Conservation (phyloP, 2,113 vertebrate genomes). For the Anarhynchus alexandrinus region DNA sequence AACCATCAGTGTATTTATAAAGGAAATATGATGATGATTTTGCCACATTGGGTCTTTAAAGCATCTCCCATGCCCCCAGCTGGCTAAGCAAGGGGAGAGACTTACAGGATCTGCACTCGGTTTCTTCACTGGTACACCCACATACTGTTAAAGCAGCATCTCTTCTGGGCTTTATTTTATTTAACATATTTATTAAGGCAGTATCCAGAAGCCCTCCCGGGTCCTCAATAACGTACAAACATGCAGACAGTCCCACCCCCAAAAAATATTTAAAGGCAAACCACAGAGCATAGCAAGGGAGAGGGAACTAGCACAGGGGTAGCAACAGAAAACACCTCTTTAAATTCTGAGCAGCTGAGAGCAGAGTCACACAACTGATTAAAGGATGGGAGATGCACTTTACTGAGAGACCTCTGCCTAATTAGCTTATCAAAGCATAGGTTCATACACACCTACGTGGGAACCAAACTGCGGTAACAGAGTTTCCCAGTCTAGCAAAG, state of each 20-base stretch:
- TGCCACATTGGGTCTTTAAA: not conserved
- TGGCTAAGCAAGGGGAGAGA: not conserved
- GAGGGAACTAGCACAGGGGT: not conserved
- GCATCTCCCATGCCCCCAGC: not conserved
- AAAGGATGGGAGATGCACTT: not conserved
- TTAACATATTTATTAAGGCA: not conserved
- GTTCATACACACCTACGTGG: conserved; percentile 15
- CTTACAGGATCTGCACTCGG: not conserved
- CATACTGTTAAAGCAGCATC: not conserved
- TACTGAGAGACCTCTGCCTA: not conserved
- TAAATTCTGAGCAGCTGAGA: not conserved
- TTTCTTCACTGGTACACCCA: not conserved
- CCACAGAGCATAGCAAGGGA: not conserved
- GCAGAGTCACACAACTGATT: not conserved
- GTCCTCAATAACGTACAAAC: not conserved
- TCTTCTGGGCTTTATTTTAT: not conserved
- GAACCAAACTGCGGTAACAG: conserved; percentile 28
- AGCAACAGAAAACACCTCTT: not conserved
- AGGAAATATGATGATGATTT: not conserved
- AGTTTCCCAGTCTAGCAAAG: not conserved
- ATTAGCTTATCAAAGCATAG: conserved; percentile 39
- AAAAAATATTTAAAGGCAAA: not conserved
- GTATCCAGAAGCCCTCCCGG: not conserved
- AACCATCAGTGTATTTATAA: not conserved
- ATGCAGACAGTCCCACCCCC: not conserved